phyloP scores from a whole-genome alignment of 2,888 invertebrate species.

The Eulithis prunata region DNA sequence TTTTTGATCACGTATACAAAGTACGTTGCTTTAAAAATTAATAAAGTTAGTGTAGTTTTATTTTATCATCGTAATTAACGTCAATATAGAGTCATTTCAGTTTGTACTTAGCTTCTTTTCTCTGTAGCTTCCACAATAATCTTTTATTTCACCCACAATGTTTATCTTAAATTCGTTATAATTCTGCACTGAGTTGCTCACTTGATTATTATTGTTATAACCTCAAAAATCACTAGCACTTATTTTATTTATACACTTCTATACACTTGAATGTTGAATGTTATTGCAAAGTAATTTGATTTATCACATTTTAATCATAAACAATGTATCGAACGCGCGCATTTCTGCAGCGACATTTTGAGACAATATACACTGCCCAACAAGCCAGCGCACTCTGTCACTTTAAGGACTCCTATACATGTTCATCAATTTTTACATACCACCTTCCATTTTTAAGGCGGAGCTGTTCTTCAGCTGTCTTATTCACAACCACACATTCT shows the following conservation, averaged over 20 bases:
- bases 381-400: constrained; percentile 84
- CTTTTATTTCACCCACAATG: constrained; percentile 12
- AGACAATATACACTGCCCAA: constrained; percentile 83
- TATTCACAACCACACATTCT: constrained; percentile 43
- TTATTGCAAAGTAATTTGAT: constrained; percentile 81
- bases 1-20: not conserved
- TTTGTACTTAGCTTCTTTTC: constrained; percentile 19
- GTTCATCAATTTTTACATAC: constrained; percentile 85
- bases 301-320: constrained; percentile 83
- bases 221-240: constrained; percentile 19
- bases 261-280: constrained; percentile 44
- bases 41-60: not conserved
- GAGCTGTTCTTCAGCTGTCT: constrained; percentile 78
- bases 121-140: constrained; percentile 4
- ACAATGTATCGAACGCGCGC: constrained; percentile 73
- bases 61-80: not conserved
- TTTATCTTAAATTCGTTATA: constrained; percentile 12
- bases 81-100: constrained; percentile 13
- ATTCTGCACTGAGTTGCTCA: constrained; percentile 10
- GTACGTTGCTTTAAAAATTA: not conserved
- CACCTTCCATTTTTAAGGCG: constrained; percentile 85
- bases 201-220: constrained; percentile 16
- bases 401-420: constrained; percentile 84
- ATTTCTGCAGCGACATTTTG: constrained; percentile 78
- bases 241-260: constrained; percentile 22